Evolutionary conservation across 2,113 vertebrate genomes (phyloP).

Genomic region (Recurvirostra avosetta): DNA sequence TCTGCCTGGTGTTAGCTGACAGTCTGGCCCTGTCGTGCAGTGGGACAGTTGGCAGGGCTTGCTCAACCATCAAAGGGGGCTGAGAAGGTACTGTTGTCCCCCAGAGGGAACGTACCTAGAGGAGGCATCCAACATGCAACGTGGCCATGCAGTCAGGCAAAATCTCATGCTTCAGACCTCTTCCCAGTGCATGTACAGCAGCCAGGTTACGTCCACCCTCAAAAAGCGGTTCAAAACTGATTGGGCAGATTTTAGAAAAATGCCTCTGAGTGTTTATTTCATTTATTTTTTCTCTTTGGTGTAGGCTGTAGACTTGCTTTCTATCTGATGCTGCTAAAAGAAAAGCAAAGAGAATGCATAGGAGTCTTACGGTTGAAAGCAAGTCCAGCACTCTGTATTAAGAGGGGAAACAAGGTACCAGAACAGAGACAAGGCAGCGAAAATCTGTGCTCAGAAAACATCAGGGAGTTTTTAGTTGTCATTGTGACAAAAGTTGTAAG

Average conservation of each 20-base stretch:
- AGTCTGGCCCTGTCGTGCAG: no score
- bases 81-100: not conserved
- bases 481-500: not conserved
- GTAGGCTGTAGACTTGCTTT: not conserved
- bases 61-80: not conserved
- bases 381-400: not conserved
- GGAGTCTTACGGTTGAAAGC: not conserved
- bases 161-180: not conserved
- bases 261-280: not conserved
- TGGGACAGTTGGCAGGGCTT: not conserved
- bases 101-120: not conserved
- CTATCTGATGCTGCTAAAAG: not conserved
- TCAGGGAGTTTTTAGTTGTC: not conserved
- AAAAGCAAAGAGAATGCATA: not conserved
- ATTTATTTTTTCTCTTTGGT: not conserved
- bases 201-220: no score
- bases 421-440: not conserved
- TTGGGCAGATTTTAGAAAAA: not conserved
- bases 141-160: not conserved
- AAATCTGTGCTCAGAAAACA: not conserved
- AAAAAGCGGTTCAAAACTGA: not conserved
- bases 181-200: not conserved
- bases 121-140: not conserved
- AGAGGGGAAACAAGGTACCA: not conserved
- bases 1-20: not conserved